Conservation (phyloP, 2,113 vertebrate species). For the Ciconia boyciana region DNA sequence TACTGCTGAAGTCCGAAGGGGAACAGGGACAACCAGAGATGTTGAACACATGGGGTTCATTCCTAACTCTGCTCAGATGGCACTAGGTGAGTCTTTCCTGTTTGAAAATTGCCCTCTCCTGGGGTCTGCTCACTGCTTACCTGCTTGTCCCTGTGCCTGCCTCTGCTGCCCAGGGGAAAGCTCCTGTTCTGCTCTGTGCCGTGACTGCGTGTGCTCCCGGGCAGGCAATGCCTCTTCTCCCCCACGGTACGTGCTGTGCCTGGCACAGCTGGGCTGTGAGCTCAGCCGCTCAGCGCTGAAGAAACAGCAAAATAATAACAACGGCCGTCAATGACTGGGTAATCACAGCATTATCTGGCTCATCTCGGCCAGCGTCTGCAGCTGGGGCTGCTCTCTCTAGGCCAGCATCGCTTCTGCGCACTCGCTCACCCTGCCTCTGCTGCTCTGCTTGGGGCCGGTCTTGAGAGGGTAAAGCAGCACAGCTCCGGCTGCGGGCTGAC, state of each 20-base stretch:
- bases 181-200: background rate
- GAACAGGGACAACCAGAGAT: background rate
- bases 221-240: background rate
- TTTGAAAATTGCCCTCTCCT: background rate
- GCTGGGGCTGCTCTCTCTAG: background rate
- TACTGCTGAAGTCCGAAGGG: fast-evolving
- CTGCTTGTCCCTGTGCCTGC: background rate
- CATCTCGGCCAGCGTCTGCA: background rate
- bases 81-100: background rate
- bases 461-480: background rate
- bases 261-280: background rate
- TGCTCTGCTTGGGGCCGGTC: background rate
- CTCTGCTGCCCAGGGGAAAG: background rate
- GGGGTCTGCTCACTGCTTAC: background rate
- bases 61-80: background rate
- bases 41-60: fast-evolving
- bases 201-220: background rate
- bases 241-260: fast-evolving
- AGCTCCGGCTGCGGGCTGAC: background rate
- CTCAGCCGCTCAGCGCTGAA: background rate
- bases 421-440: background rate
- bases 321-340: background rate
- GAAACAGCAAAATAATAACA: background rate
- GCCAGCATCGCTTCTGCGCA: background rate
- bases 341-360: background rate